Percentiles rank a stretch among this genome's conserved stretches.
Evolutionary conservation across 2,797 vertebrate species (phyloP).

Genomic region (Dendrocincla tyrannina): DNA sequence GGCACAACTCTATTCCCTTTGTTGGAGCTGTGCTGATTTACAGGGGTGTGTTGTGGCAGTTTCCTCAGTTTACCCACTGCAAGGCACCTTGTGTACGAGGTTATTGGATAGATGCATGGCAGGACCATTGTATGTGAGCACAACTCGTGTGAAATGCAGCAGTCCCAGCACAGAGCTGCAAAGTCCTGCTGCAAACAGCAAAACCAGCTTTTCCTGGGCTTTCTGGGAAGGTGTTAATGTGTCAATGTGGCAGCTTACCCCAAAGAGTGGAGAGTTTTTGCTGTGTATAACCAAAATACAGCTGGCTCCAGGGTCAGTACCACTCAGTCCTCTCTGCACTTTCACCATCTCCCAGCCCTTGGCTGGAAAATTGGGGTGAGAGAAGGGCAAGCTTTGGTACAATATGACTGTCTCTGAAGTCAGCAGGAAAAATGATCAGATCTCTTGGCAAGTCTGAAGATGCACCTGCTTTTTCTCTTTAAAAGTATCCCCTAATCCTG

Average conservation of each 20-base stretch:
- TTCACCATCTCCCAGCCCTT: neutral
- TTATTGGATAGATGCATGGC: accelerated
- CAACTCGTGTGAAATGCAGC: neutral
- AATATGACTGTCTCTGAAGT: neutral
- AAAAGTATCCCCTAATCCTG: neutral
- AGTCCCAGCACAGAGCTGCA: neutral
- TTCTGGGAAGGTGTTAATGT: neutral
- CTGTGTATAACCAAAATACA: neutral
- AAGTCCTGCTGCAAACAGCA: neutral
- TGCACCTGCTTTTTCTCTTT: neutral
- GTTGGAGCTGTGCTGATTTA: neutral
- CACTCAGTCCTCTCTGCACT: neutral
- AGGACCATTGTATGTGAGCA: neutral
- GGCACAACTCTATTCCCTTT: neutral
- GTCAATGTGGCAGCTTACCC: neutral
- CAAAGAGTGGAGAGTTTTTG: neutral
- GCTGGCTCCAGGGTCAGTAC: neutral
- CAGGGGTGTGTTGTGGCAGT: accelerated
- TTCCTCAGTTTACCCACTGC: neutral
- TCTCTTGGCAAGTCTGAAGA: neutral
- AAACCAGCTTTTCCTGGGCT: neutral
- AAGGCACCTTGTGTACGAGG: accelerated
- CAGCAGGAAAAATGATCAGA: neutral
- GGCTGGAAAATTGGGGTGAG: neutral
- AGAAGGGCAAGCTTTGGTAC: neutral